A percentile compares a stretch with the other conserved stretches of the same genome.
phyloP scores from a whole-genome alignment of 2,113 vertebrate species.

The Orientallactaga bullata region DNA sequence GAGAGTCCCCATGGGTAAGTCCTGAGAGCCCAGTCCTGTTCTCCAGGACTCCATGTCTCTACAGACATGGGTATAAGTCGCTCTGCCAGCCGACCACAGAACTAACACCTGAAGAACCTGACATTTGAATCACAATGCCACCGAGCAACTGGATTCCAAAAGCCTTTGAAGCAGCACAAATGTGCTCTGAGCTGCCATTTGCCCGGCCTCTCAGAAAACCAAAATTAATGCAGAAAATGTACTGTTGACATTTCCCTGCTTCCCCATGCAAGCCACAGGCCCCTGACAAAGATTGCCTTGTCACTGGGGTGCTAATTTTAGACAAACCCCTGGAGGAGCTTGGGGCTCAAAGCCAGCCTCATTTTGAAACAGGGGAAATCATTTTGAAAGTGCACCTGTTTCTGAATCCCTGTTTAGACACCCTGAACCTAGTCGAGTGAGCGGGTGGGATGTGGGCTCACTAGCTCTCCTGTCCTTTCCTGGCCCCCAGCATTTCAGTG shows the following conservation, averaged over 20 bases:
- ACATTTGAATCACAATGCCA: background rate
- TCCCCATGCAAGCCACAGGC: background rate
- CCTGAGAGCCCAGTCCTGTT: background rate
- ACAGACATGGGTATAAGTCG: fast-evolving
- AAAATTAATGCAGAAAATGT: background rate
- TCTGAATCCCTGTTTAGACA: background rate
- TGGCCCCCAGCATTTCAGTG: background rate
- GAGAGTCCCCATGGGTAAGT: fast-evolving
- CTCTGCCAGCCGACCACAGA: fast-evolving
- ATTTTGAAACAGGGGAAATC: background rate
- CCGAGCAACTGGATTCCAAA: background rate
- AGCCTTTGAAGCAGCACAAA: background rate
- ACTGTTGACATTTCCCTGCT: slow-evolving; percentile 16
- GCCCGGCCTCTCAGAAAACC: background rate
- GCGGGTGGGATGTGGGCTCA: fast-evolving
- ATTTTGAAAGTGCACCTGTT: background rate
- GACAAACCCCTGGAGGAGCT: background rate
- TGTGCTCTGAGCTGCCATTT: background rate
- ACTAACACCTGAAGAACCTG: background rate
- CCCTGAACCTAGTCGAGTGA: background rate
- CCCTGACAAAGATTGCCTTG: slow-evolving; percentile 42
- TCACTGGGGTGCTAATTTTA: slow-evolving; percentile 43
- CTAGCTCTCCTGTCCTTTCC: fast-evolving
- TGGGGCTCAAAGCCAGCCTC: slow-evolving; percentile 6
- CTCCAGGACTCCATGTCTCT: no score